Evolutionary conservation across 2,113 vertebrate species (phyloP), one percentile per base, ranked within the genome.

Genomic region (Callionymus lyra): DNA sequence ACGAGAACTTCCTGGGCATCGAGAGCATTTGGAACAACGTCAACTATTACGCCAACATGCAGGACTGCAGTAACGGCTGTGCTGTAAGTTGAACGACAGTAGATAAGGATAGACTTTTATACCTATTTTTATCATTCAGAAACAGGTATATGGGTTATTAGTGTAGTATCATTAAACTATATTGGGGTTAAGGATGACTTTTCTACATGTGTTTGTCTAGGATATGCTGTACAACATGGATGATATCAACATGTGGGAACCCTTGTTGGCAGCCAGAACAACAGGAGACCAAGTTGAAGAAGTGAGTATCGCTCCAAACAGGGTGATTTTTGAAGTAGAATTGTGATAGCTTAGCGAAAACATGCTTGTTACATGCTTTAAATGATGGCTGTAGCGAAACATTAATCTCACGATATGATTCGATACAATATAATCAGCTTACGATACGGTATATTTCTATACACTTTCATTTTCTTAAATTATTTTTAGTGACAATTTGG

Each of bases 1-100:
- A 88, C 0, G 50, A 74, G 0, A 42, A 54, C 44, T 98, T 98
- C 77, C 85, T 97, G 53, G 94, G 92, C 14, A 84, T 99, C 0
- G 94, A 98, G 77, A 91, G 89, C 12, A 2, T 88, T 44, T 98
- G 93, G 93, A 96, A 97, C 79, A 81, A 93, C 27, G 74, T 51
- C 41, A 96, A 96, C 81, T 94, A 91, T 72, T 96, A 91, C 79
- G 69, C 91, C 59, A 97, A 97, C 80, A 91, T 92, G 88, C 94
- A 99, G 77, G 86, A 93, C 68, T 97, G 95, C 50, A 50, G 76
- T 4, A 72, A 73, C 0, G 85, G 85, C 77, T 94, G 92, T 56
- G 65, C 69, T 72, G 93, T 94, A 52, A 72, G 72, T 63, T 10
- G 27, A 6, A n/a, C n/a, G n/a, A n/a, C n/a, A n/a, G n/a, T n/a